Evolutionary conservation across 37 sponge, comb jelly and placozoan genomes (phyloP).

Genomic region (Mnemiopsis leidyi): DNA sequence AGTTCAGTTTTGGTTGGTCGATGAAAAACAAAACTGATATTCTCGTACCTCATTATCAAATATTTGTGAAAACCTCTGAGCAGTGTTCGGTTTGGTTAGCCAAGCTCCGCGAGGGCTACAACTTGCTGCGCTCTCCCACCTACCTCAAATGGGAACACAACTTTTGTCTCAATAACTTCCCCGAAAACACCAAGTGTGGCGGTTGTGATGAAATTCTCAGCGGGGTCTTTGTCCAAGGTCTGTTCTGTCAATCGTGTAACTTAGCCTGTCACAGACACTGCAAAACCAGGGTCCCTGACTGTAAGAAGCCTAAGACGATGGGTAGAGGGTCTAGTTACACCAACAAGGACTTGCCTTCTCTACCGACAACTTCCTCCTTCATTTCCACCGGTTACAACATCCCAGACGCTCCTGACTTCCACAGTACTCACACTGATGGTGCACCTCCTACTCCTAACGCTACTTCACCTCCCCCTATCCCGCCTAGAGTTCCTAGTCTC

Average conservation of each 20-base stretch:
- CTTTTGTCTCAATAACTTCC: neutral
- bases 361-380: neutral
- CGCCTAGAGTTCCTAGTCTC: constrained; percentile 47
- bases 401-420: neutral
- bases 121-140: neutral
- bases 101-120: neutral
- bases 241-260: neutral
- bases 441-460: neutral
- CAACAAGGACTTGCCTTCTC: constrained; percentile 40
- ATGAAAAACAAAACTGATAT: constrained; percentile 29
- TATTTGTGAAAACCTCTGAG: constrained; percentile 12
- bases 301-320: neutral
- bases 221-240: constrained; percentile 34
- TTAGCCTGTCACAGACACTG: constrained; percentile 59
- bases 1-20: constrained; percentile 41
- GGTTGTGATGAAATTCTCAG: constrained; percentile 15
- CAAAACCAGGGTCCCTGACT: neutral
- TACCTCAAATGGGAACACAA: neutral
- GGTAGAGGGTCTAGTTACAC: neutral
- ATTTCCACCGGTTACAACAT: neutral
- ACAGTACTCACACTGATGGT: neutral
- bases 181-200: neutral
- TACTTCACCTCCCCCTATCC: constrained; percentile 41
- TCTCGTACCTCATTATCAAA: neutral
- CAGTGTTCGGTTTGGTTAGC: constrained; percentile 24